Percentiles rank a stretch among this genome's conserved stretches.
Conservation (phyloP, 2,113 vertebrate species). For the Bufo gargarizans region DNA sequence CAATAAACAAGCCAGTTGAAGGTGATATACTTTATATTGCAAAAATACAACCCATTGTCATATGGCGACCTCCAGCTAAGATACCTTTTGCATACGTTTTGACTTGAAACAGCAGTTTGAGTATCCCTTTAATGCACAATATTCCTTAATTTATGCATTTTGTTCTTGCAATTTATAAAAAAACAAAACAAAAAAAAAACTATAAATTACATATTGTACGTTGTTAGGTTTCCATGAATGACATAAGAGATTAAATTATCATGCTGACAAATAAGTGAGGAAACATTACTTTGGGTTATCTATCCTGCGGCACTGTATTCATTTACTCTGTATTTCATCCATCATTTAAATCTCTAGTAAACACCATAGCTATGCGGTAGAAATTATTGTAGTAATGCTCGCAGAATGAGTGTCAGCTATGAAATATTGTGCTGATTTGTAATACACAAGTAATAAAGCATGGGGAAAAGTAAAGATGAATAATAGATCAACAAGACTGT, state of each 20-base stretch:
- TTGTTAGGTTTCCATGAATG: constrained; percentile 37
- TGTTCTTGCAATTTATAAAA: not conserved
- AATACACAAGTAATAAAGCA: constrained; percentile 38
- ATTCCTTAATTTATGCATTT: not conserved
- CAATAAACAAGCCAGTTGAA: no score
- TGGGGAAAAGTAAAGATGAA: constrained; percentile 55
- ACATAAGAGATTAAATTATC: constrained; percentile 42
- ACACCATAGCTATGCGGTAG: not conserved
- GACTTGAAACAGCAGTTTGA: not conserved
- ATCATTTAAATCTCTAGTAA: constrained; percentile 44
- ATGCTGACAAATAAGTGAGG: constrained; percentile 53
- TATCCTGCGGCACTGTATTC: not conserved
- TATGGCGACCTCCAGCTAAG: no score
- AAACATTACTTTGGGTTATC: constrained; percentile 1
- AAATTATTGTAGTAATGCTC: not conserved
- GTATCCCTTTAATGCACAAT: not conserved
- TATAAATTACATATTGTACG: not conserved
- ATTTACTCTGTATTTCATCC: constrained; percentile 5
- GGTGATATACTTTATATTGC: not conserved
- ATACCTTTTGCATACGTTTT: not conserved
- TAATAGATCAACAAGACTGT: constrained; percentile 31
- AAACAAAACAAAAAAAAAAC: not conserved
- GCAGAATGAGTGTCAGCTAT: constrained; percentile 55
- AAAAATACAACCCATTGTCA: not conserved
- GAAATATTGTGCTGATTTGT: constrained; percentile 58